phyloP scores from a whole-genome alignment of 1,140 invertebrate genomes.

The Gryllus bimaculatus region DNA sequence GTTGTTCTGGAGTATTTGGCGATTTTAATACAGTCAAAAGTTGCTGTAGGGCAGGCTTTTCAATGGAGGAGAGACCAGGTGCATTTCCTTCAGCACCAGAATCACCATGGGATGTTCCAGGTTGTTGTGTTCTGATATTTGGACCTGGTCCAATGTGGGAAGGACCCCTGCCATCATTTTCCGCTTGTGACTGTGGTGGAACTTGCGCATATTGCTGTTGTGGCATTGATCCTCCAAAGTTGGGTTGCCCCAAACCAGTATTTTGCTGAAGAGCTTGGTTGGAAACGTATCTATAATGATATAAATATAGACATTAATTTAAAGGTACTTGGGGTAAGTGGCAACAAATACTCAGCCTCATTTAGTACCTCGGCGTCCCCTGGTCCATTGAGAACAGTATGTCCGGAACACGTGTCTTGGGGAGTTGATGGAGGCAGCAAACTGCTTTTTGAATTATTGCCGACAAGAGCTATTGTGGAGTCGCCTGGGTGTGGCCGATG shows the following conservation, averaged over 20 bases:
- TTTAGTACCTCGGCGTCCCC: constrained; percentile 45
- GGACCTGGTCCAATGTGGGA: constrained; percentile 15
- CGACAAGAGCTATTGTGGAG: no score
- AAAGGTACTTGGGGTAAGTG: not conserved
- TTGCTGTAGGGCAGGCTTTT: constrained; percentile 77
- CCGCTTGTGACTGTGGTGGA: constrained; percentile 38
- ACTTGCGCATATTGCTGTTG: constrained; percentile 29
- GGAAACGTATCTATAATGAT: constrained; percentile 10
- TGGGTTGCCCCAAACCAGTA: constrained; percentile 37
- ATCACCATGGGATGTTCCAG: constrained; percentile 14
- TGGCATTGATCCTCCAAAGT: constrained; percentile 30
- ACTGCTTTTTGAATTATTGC: no score
- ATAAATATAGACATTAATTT: not conserved
- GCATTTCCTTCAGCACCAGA: constrained; percentile 16
- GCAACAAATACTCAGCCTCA: not conserved
- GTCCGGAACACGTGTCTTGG: no score
- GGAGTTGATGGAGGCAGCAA: no score
- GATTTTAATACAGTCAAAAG: constrained; percentile 81
- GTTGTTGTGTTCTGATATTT: constrained; percentile 8
- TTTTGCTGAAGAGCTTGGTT: constrained; percentile 25
- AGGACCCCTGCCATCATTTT: constrained; percentile 23
- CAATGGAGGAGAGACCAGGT: constrained; percentile 33
- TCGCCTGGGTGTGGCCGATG: no score
- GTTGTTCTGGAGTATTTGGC: constrained; percentile 83
- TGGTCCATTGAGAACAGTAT: constrained; percentile 46